Conservation (phyloP, 1,140 invertebrate species). For the Lucilia sericata region DNA sequence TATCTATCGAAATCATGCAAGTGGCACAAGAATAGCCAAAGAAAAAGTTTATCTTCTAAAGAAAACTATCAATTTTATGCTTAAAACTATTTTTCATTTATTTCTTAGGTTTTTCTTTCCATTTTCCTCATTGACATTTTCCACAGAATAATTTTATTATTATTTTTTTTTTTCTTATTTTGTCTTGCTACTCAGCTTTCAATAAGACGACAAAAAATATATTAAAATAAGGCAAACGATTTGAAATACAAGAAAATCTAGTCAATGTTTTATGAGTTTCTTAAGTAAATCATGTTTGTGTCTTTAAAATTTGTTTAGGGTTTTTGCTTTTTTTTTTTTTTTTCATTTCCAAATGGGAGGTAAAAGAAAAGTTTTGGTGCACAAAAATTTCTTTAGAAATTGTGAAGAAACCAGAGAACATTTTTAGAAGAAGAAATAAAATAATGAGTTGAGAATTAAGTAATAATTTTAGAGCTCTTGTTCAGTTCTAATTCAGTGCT, state of each 20-base stretch:
- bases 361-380: background rate
- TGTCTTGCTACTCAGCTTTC: background rate
- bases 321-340: background rate
- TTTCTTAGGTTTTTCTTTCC: background rate
- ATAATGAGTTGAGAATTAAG: no score
- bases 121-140: background rate
- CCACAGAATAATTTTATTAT: background rate
- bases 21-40: background rate
- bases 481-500: no score
- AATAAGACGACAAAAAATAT: background rate
- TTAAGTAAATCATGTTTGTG: background rate
- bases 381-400: background rate
- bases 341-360: background rate
- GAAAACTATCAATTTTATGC: background rate
- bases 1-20: no score
- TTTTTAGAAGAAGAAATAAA: no score
- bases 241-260: background rate
- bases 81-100: background rate
- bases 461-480: no score
- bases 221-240: no score
- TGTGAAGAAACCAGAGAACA: background rate
- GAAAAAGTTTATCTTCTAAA: background rate
- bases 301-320: background rate
- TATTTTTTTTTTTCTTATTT: background rate
- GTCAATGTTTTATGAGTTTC: constrained; percentile 5